Evolutionary conservation across 2,888 invertebrate species (phyloP).

Genomic region (Papilio elwesi): DNA sequence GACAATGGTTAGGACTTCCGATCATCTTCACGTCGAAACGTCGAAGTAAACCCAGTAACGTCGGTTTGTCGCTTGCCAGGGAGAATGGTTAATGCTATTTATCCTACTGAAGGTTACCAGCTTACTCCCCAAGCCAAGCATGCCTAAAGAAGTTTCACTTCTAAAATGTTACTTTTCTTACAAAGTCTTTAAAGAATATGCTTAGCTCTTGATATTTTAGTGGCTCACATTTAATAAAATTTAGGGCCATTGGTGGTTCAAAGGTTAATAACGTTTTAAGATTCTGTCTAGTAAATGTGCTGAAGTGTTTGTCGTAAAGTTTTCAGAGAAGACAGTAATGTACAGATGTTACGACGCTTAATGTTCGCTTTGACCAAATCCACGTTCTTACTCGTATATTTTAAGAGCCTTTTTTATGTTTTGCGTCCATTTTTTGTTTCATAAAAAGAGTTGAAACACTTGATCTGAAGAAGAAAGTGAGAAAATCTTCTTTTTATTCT

Average conservation of each 20-base stretch:
- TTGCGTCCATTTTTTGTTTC: background rate
- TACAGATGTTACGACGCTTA: conserved; percentile 16
- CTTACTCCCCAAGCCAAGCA: no score
- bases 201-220: background rate
- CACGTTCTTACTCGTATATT: background rate
- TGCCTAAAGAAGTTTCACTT: no score
- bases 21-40: no score
- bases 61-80: no score
- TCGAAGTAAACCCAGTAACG: no score
- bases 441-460: no score
- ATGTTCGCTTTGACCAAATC: conserved; percentile 2
- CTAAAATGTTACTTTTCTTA: no score
- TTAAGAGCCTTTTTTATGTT: background rate
- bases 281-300: conserved; percentile 7
- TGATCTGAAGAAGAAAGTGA: no score
- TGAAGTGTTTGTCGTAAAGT: conserved; percentile 26
- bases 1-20: no score
- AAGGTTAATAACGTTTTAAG: conserved; percentile 12
- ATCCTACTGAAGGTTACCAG: no score
- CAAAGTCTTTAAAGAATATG: background rate
- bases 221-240: conserved; percentile 22
- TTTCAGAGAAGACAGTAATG: background rate
- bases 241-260: conserved; percentile 7
- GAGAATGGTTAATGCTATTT: no score
- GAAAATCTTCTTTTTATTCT: no score